Conservation (phyloP, 2,113 vertebrate species). For the Strix aluco region DNA sequence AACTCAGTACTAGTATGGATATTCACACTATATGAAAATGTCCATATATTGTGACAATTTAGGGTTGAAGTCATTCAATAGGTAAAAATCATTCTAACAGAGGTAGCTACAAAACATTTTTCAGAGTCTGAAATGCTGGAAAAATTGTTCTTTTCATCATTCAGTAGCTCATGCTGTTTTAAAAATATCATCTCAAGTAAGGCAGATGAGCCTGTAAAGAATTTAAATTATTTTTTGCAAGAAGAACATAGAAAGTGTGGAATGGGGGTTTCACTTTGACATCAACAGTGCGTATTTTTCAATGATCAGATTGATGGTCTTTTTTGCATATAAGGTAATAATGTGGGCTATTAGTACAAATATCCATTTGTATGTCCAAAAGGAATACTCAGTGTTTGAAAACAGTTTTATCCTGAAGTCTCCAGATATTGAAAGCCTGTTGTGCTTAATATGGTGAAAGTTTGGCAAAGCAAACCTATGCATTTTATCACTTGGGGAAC, state of each 20-base stretch:
- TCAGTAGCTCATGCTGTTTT: background rate
- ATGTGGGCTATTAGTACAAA: background rate
- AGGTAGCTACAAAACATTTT: background rate
- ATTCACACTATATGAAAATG: background rate
- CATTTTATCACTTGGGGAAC: background rate
- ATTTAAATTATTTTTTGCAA: background rate
- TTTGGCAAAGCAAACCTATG: background rate
- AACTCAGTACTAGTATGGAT: background rate
- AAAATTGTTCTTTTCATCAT: background rate
- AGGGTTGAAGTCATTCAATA: background rate
- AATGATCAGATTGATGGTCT: background rate
- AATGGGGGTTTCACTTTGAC: background rate
- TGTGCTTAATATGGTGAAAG: background rate
- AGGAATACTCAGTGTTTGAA: background rate
- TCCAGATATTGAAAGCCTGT: background rate
- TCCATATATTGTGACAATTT: background rate
- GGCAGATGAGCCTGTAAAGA: background rate
- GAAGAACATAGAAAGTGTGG: background rate
- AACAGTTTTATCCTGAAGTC: background rate
- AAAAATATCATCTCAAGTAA: background rate
- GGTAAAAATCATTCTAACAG: background rate
- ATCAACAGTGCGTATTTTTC: background rate
- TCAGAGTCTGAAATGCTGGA: background rate
- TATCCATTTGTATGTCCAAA: background rate
- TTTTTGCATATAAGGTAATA: background rate